Evolutionary conservation across 2,113 vertebrate genomes (phyloP), one percentile per base, ranked within the genome.

Genomic region (Marmota flaviventris): DNA sequence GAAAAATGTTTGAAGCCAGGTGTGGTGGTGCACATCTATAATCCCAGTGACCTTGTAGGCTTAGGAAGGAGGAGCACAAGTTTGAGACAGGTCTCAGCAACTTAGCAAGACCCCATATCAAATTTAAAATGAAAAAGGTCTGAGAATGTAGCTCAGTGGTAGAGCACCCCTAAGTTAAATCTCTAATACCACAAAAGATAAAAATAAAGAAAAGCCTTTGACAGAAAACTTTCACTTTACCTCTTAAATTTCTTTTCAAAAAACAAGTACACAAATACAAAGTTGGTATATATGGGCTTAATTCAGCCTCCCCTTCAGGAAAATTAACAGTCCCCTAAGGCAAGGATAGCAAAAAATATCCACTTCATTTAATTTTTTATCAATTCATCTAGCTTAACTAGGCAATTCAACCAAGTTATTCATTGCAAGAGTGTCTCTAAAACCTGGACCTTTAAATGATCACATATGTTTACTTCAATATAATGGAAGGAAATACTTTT

Each of bases 331-430:
- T 95, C 88, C 91, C 42, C 48, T 39, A 56, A 81, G 11, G 63
- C 51, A 77, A 92, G 39, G 9, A 61, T 61, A 63, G 22, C 61
- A 97, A 96, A 96, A 96, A 96, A 90, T 56, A 70, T 67, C n/a
- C 69, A 63, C 42, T 82, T 91, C 73, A 91, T 79, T 88, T 94
- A 78, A 90, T 58, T 93, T 84, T 84, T 48, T 16, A 69, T 70
- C 34, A 29, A 51, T 65, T 70, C 72, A 63, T 73, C 61, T 79
- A 78, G 85, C 25, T 84, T 91, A 90, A 88, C 67, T 75, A 61
- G 81, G 56, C 61, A 88, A 58, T 78, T 86, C 67, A 84, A 91
- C 20, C 48, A 78, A 51, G 32, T 18, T 42, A 81, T 14, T 93
- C 51, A 88, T 27, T 85, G n/a, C 24, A 42, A 25, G 8, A 89